Evolutionary conservation across 2,797 vertebrate species (phyloP).

Genomic region (Leptoclinus maculatus): DNA sequence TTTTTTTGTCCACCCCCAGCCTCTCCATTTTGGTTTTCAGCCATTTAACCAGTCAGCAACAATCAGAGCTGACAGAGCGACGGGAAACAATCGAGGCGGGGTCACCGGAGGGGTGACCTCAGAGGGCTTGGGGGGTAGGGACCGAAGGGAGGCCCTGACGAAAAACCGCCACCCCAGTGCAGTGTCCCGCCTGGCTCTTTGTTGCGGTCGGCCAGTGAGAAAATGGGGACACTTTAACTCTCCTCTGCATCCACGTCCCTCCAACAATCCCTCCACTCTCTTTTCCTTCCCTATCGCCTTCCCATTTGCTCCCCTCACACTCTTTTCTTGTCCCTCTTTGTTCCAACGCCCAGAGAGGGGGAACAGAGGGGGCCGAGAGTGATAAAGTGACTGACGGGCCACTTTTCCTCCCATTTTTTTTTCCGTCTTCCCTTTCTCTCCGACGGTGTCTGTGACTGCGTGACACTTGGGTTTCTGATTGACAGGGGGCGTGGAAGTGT

Average conservation of each 20-base stretch:
- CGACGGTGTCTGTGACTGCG: conserved; percentile 63
- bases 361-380: conserved; percentile 53
- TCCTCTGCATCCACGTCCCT: conserved; percentile 54
- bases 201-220: conserved; percentile 75
- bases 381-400: conserved; percentile 74
- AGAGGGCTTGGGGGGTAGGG: conserved; percentile 69
- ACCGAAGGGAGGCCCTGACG: conserved; percentile 72
- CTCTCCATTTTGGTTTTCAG: conserved; percentile 78
- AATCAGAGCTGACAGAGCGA: conserved; percentile 88
- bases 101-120: conserved; percentile 82
- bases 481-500: conserved; percentile 75
- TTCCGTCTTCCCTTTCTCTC: conserved; percentile 51
- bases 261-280: conserved; percentile 39
- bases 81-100: conserved; percentile 85
- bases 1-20: conserved; percentile 63
- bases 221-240: conserved; percentile 78
- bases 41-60: conserved; percentile 87
- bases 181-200: conserved; percentile 78
- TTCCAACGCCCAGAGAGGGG: conserved; percentile 42
- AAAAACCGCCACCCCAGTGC: conserved; percentile 70
- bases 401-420: conserved; percentile 66
- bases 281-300: conserved; percentile 43
- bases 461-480: conserved; percentile 70
- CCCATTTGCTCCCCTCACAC: conserved; percentile 55
- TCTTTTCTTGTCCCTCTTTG: conserved; percentile 66